Evolutionary conservation across 1,140 invertebrate species (phyloP), one percentile per base, ranked within the genome.

Genomic region (Andrena cerasifolii): DNA sequence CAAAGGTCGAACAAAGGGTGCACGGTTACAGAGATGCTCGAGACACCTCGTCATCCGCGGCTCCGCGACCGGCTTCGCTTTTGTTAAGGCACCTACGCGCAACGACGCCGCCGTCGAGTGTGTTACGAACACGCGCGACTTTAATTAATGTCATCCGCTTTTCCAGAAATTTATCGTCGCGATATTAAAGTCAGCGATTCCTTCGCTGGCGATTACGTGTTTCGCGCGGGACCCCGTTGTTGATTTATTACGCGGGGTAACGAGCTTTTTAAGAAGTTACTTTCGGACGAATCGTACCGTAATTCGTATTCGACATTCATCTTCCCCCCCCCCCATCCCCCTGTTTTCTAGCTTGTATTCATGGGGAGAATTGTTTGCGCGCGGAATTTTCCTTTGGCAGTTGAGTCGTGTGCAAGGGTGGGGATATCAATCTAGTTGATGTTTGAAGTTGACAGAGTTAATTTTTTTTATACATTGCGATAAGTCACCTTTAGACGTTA

Each of bases 111-210:
- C 0, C 7, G 18, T n/a, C 5, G 43, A 49, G 49, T 14, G n/a
- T 54, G 54, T 47, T 12, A 24, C 31, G 7, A 40, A 36, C 54
- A 36, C 45, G 43, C 45, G 28, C 16, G 28, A 26, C 7, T 63
- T 40, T 40, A 63, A 73, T 73, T 73, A 51, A 53, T 51, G 18
- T 40, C 31, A 21, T n/a, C 6, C 24, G 8, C 43, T 16, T 26
- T 40, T 36, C 45, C 10, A 40, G 10, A 40, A 18, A 63, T 24
- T 62, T 63, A 21, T 65, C 2, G n/a, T 18, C 18, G 31, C 21
- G 36, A 51, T 45, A 21, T 21, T 24, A n/a, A 53, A 36, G 31
- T 21, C 14, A 18, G 24, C 21, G 65, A 31, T 65, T 65, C 18
- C 16, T 21, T 12, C 31, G 62, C 3, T 21, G n/a, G 31, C 28